phyloP scores from a whole-genome alignment of 2,888 invertebrate genomes.

The Lycocerus yunnanus region DNA sequence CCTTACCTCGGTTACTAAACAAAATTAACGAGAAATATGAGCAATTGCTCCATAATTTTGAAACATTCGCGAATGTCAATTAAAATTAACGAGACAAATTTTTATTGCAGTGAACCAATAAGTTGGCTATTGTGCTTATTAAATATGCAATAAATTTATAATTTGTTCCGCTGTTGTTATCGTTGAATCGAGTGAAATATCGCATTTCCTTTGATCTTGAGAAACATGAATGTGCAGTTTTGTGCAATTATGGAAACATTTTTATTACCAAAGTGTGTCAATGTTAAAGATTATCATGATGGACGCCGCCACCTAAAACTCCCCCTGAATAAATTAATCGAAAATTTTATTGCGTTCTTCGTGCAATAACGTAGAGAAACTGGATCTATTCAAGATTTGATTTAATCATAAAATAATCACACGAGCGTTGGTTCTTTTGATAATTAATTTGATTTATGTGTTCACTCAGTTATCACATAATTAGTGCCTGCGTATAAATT shows the following conservation, averaged over 20 bases:
- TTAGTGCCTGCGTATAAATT: not conserved
- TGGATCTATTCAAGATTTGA: not conserved
- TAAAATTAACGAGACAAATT: not conserved
- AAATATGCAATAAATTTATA: not conserved
- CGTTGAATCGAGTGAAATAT: not conserved
- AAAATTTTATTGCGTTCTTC: not conserved
- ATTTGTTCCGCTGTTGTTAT: not conserved
- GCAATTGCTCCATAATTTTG: not conserved
- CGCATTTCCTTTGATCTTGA: not conserved
- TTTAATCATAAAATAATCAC: not conserved
- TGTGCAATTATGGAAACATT: not conserved
- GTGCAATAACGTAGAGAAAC: not conserved
- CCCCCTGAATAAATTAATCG: not conserved
- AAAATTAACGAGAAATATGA: not conserved
- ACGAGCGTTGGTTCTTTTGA: not conserved
- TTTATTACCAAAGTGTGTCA: not conserved
- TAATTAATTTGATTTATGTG: not conserved
- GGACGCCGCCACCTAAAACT: not conserved
- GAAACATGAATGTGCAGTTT: not conserved
- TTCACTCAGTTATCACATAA: not conserved
- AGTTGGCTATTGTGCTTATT: not conserved
- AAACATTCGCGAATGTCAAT: not conserved
- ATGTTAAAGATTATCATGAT: not conserved
- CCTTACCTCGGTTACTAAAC: not conserved
- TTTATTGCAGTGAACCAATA: not conserved